These are phyloP conservation scores for Orestias chungarensis DNA, from an alignment of 2,797 vertebrate genomes.

Conservation along the genomic window DNA sequence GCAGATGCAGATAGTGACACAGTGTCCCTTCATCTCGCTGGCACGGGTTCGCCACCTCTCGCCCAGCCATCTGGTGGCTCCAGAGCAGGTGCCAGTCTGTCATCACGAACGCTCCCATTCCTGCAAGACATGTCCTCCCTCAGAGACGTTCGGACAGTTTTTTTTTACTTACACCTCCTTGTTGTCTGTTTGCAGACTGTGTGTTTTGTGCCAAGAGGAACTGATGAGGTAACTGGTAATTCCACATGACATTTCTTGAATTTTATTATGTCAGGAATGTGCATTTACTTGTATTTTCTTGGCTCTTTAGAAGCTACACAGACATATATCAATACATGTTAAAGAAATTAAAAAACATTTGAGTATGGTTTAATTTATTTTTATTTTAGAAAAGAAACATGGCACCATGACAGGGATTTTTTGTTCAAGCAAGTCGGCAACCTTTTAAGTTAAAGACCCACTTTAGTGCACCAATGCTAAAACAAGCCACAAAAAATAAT, in stretches of 20 bases:
- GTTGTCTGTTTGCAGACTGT: conserved; percentile 24
- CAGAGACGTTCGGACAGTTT: conserved; percentile 37
- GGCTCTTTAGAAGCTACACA: background rate
- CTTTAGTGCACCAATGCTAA: background rate
- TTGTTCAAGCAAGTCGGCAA: too few relatives aligned
- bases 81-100: conserved; percentile 75
- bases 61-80: conserved; percentile 77
- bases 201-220: conserved; percentile 33
- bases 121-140: conserved; percentile 44
- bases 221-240: conserved; percentile 21
- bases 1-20: conserved; percentile 73
- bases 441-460: background rate
- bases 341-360: background rate
- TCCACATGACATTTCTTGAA: background rate
- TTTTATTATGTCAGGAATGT: background rate
- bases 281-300: background rate
- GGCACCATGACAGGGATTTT: background rate
- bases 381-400: background rate
- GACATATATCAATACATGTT: background rate
- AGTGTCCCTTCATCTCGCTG: conserved; percentile 68
- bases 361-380: background rate
- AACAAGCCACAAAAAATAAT: background rate
- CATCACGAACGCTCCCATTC: conserved; percentile 37
- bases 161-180: conserved; percentile 28
- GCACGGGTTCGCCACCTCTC: conserved; percentile 24